Conservation (phyloP, 2,113 vertebrate species). For the Chloropsis cyanopogon region DNA sequence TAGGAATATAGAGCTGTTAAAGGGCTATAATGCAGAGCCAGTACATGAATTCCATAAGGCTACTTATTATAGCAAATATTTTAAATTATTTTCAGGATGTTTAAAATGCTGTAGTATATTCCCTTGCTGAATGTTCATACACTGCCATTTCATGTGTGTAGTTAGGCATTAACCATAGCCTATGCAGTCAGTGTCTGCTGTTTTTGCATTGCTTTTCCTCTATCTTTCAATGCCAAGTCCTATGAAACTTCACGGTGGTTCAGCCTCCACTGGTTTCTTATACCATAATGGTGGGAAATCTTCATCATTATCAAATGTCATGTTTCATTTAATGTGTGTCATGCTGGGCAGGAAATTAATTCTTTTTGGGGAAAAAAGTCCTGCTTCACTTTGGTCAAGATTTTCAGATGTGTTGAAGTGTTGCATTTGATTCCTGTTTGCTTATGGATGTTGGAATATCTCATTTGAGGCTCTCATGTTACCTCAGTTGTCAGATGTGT, state of each 20-base stretch:
- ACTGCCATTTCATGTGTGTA: not conserved
- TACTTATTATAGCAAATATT: not conserved
- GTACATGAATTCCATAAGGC: not conserved
- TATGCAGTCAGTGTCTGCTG: not conserved
- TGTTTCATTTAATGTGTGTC: not conserved
- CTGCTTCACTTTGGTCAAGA: not conserved
- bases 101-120: not conserved
- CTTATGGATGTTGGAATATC: not conserved
- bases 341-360: not conserved
- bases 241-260: not conserved
- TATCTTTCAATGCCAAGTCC: not conserved
- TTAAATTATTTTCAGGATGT: not conserved
- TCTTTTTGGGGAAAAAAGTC: not conserved
- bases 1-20: not conserved
- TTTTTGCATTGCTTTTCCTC: not conserved
- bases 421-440: not conserved
- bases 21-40: not conserved
- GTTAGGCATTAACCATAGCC: not conserved
- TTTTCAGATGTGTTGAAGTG: not conserved
- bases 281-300: not conserved
- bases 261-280: not conserved
- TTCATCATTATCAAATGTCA: not conserved
- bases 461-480: not conserved
- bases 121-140: not conserved
- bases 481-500: not conserved